These are phyloP conservation scores for Dasysyrphus albostriatus DNA, from an alignment of 2,888 invertebrate species.

Conservation along the genomic window DNA sequence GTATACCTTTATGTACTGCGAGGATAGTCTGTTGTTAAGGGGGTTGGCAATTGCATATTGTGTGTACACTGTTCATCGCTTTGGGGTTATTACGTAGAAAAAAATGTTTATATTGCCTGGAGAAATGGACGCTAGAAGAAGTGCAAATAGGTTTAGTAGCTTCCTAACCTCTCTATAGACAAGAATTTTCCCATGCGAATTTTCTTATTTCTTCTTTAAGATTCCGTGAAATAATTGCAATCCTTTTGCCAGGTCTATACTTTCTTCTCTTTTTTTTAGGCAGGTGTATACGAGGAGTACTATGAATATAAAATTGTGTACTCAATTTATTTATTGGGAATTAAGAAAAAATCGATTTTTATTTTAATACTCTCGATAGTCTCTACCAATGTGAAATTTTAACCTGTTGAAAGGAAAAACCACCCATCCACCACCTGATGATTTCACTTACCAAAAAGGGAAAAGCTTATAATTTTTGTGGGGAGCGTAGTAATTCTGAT, in stretches of 20 bases:
- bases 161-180: neutral
- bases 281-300: conserved; percentile 19
- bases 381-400: conserved; percentile 22
- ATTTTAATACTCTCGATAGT: conserved; percentile 5
- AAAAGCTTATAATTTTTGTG: neutral
- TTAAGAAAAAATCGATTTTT: conserved; percentile 61
- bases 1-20: neutral
- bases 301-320: no score
- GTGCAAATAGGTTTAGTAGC: conserved; percentile 17
- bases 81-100: conserved; percentile 31
- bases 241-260: neutral
- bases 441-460: conserved; percentile 31
- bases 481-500: neutral
- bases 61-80: conserved; percentile 7
- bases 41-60: conserved; percentile 5
- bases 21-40: neutral
- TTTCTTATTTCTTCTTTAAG: neutral
- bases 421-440: conserved; percentile 68
- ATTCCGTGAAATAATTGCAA: conserved; percentile 26
- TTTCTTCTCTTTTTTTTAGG: neutral
- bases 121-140: conserved; percentile 25
- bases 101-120: conserved; percentile 28
- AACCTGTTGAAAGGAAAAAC: conserved; percentile 66
- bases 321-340: conserved; percentile 1
- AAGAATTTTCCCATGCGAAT: conserved; percentile 55